phyloP scores from a whole-genome alignment of 2,888 invertebrate genomes.

The Drosophila leonis region DNA sequence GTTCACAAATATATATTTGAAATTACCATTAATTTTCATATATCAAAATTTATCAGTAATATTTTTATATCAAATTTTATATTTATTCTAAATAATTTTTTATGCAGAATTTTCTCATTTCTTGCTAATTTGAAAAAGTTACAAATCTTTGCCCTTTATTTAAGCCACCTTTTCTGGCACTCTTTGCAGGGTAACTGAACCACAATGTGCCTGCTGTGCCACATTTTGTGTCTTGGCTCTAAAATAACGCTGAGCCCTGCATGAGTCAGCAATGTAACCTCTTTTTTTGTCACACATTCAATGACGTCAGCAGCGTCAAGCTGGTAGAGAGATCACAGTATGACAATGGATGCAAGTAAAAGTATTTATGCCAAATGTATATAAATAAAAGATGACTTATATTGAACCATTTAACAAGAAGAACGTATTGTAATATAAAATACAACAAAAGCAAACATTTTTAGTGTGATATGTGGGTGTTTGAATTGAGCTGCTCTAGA shows the following conservation, averaged over 20 bases:
- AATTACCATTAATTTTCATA: neutral
- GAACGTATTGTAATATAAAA: neutral
- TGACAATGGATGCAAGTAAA: slow-evolving; percentile 26
- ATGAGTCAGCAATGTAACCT: slow-evolving; percentile 49
- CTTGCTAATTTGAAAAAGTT: neutral
- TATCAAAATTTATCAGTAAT: neutral
- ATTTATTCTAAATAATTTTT: neutral
- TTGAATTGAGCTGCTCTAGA: neutral
- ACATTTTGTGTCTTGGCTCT: neutral
- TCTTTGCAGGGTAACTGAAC: neutral
- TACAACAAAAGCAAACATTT: neutral
- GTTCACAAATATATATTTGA: too few species aligned
- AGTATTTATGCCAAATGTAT: slow-evolving; percentile 21
- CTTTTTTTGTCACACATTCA: slow-evolving; percentile 38
- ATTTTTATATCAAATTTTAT: neutral
- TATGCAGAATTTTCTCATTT: neutral
- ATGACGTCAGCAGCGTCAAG: slow-evolving; percentile 45
- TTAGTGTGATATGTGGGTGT: neutral
- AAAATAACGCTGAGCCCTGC: neutral
- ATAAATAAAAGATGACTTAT: slow-evolving; percentile 19
- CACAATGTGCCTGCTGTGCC: neutral
- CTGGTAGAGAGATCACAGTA: slow-evolving; percentile 29
- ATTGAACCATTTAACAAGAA: neutral
- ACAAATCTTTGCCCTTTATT: too few species aligned
- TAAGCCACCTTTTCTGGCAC: neutral